A percentile compares a stretch with the other conserved stretches of the same genome.
phyloP scores from a whole-genome alignment of 2,113 vertebrate species.

The Ptychochromis oligacanthus region DNA sequence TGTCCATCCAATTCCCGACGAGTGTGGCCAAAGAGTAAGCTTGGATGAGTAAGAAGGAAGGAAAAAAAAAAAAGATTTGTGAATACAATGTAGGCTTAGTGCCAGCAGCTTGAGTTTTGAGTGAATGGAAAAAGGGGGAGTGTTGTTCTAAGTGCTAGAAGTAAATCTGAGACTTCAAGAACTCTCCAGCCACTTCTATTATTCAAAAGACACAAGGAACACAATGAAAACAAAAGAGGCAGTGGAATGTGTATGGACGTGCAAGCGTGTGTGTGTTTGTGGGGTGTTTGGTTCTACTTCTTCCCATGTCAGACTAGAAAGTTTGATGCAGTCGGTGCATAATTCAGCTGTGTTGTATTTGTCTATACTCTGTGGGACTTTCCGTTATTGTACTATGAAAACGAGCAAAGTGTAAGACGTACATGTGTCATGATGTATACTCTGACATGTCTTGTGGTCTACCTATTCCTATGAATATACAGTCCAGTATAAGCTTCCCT shows the following conservation, averaged over 20 bases:
- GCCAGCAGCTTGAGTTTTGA: slow-evolving; percentile 42
- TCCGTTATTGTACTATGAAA: slow-evolving; percentile 42
- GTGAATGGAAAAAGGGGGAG: slow-evolving; percentile 32
- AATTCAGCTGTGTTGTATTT: slow-evolving; percentile 57
- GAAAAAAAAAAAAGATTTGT: neutral
- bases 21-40: neutral
- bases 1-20: neutral
- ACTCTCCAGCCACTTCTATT: slow-evolving; percentile 71
- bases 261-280: neutral
- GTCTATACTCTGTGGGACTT: slow-evolving; percentile 23
- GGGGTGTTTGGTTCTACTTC: neutral
- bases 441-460: slow-evolving; percentile 3
- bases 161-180: slow-evolving; percentile 73
- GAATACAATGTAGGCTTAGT: slow-evolving; percentile 32
- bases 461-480: neutral
- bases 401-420: slow-evolving; percentile 38
- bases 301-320: slow-evolving; percentile 22
- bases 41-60: neutral
- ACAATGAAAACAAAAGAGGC: slow-evolving; percentile 65
- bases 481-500: neutral
- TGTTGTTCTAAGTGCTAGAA: slow-evolving; percentile 68
- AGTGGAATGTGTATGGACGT: slow-evolving; percentile 20
- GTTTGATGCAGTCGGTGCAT: slow-evolving; percentile 59
- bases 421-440: slow-evolving; percentile 29
- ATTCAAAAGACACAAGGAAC: slow-evolving; percentile 69